These are phyloP conservation scores for Numenius arquata DNA, from an alignment of 2,113 vertebrate species.

Conservation along the genomic window DNA sequence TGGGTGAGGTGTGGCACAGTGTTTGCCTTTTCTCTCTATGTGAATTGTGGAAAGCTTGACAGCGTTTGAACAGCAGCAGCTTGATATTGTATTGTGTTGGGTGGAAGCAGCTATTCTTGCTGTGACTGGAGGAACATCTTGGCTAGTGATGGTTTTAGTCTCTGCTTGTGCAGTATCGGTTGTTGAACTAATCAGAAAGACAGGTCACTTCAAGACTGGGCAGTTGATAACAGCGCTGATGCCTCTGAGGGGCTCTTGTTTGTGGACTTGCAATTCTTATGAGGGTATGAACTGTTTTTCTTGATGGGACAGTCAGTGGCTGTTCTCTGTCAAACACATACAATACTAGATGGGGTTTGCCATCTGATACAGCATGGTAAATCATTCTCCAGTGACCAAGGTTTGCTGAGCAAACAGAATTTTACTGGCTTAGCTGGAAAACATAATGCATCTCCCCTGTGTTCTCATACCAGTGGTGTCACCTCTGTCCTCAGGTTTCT, in stretches of 20 bases:
- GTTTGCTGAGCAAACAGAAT: not conserved
- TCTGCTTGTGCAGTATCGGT: not conserved
- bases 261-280: not conserved
- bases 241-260: not conserved
- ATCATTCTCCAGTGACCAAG: not conserved
- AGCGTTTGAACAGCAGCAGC: not conserved
- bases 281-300: not conserved
- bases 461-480: not conserved
- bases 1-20: not conserved
- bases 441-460: not conserved
- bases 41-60: not conserved
- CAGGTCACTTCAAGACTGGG: not conserved
- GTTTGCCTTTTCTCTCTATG: not conserved
- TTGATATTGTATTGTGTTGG: not conserved
- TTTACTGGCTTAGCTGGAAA: not conserved
- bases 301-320: not conserved
- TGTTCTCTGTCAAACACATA: not conserved
- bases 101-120: not conserved
- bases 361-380: not conserved
- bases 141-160: not conserved
- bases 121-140: not conserved
- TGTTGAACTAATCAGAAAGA: not conserved
- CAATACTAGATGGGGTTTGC: not conserved
- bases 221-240: not conserved
- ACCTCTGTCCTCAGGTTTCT: conserved; percentile 77